Percentiles rank a stretch among this genome's conserved stretches.
phyloP scores from a whole-genome alignment of 2,113 vertebrate genomes.

The Anguilla japonica region DNA sequence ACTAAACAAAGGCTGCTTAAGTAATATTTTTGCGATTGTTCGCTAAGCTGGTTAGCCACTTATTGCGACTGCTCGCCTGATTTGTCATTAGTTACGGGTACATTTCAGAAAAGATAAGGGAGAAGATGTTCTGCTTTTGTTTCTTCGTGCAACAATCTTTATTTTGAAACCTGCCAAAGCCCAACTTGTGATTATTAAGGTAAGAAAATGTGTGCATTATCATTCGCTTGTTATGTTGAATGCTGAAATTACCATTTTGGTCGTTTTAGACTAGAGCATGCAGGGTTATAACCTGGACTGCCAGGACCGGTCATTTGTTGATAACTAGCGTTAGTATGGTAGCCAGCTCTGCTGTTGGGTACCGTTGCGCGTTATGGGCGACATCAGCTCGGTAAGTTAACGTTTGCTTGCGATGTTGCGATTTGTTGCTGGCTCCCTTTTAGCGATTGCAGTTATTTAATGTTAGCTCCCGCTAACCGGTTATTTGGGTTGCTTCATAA shows the following conservation, averaged over 20 bases:
- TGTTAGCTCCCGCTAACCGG: no score
- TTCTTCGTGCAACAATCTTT: constrained; percentile 58
- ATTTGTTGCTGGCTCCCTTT: no score
- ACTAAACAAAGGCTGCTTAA: background rate
- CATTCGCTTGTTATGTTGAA: background rate
- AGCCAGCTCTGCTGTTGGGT: background rate
- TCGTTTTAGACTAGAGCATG: background rate
- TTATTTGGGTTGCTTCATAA: no score
- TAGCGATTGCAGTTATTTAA: no score
- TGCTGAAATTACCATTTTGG: background rate
- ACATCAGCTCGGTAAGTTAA: background rate
- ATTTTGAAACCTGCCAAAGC: constrained; percentile 67
- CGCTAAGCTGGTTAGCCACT: background rate
- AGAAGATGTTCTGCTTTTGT: constrained; percentile 51
- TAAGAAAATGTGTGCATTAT: constrained; percentile 42
- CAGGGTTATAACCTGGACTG: background rate
- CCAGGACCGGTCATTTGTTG: background rate
- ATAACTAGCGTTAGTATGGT: background rate
- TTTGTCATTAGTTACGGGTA: constrained; percentile 76
- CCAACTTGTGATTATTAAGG: constrained; percentile 57
- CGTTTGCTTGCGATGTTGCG: background rate
- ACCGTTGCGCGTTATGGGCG: background rate
- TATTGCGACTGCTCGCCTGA: background rate
- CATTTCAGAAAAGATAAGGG: constrained; percentile 55
- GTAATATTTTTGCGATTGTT: background rate